Evolutionary conservation across 64 coral and sea anemone genomes (phyloP), one percentile per base, ranked within the genome.

Genomic region (Acropora tenuis): DNA sequence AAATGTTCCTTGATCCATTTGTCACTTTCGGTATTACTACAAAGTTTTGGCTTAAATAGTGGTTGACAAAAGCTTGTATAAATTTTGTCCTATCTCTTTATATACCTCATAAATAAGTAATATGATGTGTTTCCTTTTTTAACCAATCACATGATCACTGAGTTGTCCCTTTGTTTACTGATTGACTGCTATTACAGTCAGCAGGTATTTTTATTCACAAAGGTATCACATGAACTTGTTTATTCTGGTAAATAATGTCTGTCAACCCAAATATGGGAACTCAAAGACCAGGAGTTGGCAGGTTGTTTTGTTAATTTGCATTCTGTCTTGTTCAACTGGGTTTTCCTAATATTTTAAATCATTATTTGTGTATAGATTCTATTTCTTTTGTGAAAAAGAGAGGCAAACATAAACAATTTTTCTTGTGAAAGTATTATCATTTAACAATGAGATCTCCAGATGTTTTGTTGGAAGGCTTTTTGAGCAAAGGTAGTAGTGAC

Each of bases 41-140:
- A 30, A 30, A 30, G 30, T 30, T 30, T 30, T 30, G 30, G 30
- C 30, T 30, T 30, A 30, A 30, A 30, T 30, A 30, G 30, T 30
- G 30, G 52, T 4, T 0, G 52, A 2, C 46, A 72, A 6, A 40
- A 49, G 7, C 61, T 40, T 16, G 69, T 85, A 72, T 48, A 41
- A 69, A 17, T 72, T 49, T 85, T 10, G 19, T 11, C 17, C 71
- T 41, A 66, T 47, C 18, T 69, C 78, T 90, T 90, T 90, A 82
- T 90, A 90, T 90, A 90, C 78, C 41, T 90, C 78, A 90, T 90
- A 60, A 90, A 90, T 90, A 55, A 90, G 81, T 90, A 18, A 90
- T 4, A 12, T 12, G 2, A 48, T 71, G 60, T 85, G 67, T 71
- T 71, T 68, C 9, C 45, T 85, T 46, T 72, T 50, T 85, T 63